Evolutionary conservation across 2,113 vertebrate genomes (phyloP), one percentile per base, ranked within the genome.

Genomic region (Etia nguti): DNA sequence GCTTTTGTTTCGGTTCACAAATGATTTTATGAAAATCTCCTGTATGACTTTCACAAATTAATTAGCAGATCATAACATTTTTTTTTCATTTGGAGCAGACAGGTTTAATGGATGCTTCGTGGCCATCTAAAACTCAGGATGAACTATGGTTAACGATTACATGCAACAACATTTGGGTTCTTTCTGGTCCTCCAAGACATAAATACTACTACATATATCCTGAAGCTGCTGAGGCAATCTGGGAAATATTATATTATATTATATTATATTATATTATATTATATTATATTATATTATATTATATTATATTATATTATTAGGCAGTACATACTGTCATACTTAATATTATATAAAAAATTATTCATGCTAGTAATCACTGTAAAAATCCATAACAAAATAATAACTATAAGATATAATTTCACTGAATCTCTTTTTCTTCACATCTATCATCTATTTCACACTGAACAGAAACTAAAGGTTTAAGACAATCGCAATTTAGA

Each of bases 61-160:
- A 92, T 90, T 60, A 86, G 31, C 11, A 26, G 57, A 86, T 90
- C 77, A 88, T 90, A 57, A 85, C 16, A 4, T 85, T 88, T 89
- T 90, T 90, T 9, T 68, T 41, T 8, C 84, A 56, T 87, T 81
- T 80, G 59, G 43, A 24, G 24, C 84, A 92, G 89, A 91, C 86
- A 89, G 84, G 90, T 75, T 91, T 82, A 54, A 70, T 29, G 62
- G 43, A 86, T 8, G 75, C 80, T 82, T 90, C 56, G 65, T 79
- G 77, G 65, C 68, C 88, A 79, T 85, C 22, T 62, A 62, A 87
- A 94, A 82, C 55, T 82, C 75, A 82, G 73, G 24, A 54, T 87
- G 83, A 89, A 83, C 80, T 29, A 29, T 70, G 87, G 70, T 60
- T 8, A 38, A 79, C 41, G 36, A 29, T 50, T 77, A 81, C 55